Evolutionary conservation across 2,888 invertebrate species (phyloP).

Genomic region (Perizoma flavofasciatum): DNA sequence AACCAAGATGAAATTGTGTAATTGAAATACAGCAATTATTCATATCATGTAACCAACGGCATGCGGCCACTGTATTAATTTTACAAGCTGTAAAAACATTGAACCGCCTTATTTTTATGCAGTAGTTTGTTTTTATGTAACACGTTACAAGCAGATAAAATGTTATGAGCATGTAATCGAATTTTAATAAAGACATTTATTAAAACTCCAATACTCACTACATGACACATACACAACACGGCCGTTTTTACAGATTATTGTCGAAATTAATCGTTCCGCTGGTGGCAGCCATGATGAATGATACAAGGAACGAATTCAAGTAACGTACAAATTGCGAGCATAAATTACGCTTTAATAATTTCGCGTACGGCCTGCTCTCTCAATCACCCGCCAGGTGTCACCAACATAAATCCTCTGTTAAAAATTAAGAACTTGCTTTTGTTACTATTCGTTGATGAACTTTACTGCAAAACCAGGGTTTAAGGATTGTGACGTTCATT

Average conservation of each 20-base stretch:
- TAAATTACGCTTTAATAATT: constrained; percentile 82
- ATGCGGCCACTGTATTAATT: too few relatives aligned
- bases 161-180: constrained; percentile 4
- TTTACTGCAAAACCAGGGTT: background rate
- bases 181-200: constrained; percentile 22
- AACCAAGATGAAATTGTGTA: too few relatives aligned
- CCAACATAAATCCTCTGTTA: constrained; percentile 70
- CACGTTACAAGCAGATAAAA: background rate
- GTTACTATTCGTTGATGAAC: constrained; percentile 28
- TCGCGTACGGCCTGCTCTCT: constrained; percentile 70
- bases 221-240: constrained; percentile 40
- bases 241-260: constrained; percentile 70
- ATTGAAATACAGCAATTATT: too few relatives aligned
- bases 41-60: too few relatives aligned
- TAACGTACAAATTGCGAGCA: constrained; percentile 80
- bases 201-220: constrained; percentile 24
- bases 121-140: too few relatives aligned
- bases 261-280: constrained; percentile 68
- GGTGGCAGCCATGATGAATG: constrained; percentile 73
- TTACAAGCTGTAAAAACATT: too few relatives aligned
- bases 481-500: background rate
- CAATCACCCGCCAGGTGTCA: constrained; percentile 76
- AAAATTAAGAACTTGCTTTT: constrained; percentile 60
- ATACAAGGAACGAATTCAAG: constrained; percentile 79
- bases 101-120: too few relatives aligned